These are phyloP conservation scores for Piaya cayana DNA, from an alignment of 2,113 vertebrate genomes.

Conservation along the genomic window DNA sequence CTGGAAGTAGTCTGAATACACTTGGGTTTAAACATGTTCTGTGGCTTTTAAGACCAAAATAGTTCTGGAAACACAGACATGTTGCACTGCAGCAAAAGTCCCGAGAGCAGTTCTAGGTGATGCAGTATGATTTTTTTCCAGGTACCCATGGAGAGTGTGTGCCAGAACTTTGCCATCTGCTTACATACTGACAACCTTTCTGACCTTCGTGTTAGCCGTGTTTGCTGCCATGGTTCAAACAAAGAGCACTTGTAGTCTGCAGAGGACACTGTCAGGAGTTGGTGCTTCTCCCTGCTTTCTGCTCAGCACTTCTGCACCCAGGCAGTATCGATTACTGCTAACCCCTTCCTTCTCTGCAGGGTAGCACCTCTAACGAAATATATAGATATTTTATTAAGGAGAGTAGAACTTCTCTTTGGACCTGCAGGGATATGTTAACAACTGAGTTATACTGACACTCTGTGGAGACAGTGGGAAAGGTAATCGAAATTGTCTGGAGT, in stretches of 20 bases:
- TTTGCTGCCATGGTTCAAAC: background rate
- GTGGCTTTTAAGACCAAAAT: background rate
- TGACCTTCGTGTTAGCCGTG: background rate
- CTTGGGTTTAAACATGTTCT: background rate
- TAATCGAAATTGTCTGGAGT: background rate
- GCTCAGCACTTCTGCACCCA: background rate
- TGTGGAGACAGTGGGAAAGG: constrained; percentile 28
- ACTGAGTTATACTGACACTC: constrained; percentile 62
- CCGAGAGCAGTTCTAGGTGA: background rate
- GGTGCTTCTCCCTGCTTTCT: background rate
- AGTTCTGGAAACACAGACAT: background rate
- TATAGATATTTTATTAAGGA: accelerated
- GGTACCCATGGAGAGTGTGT: background rate
- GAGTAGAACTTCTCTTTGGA: background rate
- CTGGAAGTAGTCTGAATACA: background rate
- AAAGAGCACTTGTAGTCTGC: background rate
- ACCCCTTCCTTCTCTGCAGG: background rate
- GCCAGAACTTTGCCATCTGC: background rate
- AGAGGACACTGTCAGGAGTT: background rate
- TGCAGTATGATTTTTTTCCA: background rate
- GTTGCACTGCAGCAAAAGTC: background rate
- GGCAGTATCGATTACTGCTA: background rate
- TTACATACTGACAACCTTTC: background rate
- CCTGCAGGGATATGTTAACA: background rate
- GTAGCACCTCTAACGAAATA: background rate